A percentile compares a stretch with the other conserved stretches of the same genome.
Conservation (phyloP, 1,140 invertebrate species). For the Lysiphlebus fabarum region DNA sequence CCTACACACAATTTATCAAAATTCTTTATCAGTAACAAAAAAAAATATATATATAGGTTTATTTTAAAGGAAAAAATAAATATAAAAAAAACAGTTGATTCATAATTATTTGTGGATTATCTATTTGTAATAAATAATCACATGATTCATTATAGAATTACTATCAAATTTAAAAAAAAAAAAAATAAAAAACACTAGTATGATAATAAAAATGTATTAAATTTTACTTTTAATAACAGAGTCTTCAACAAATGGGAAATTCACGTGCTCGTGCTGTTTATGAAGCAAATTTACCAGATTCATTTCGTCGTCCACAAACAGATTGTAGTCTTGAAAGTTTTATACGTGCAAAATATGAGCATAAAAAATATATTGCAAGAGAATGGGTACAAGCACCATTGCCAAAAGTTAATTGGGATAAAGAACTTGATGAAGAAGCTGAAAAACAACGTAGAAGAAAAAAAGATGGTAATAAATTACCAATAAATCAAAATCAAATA, state of each 20-base stretch:
- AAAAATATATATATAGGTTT: no score
- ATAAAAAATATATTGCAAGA: conserved; percentile 95
- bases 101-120: conserved; percentile 7
- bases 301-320: conserved; percentile 89
- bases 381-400: conserved; percentile 90
- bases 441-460: conserved; percentile 76
- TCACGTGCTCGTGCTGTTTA: conserved; percentile 94
- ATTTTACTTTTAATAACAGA: conserved; percentile 51
- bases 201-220: background rate
- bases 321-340: conserved; percentile 92
- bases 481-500: conserved; percentile 43
- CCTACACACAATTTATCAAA: background rate
- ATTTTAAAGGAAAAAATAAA: no score
- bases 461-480: conserved; percentile 58
- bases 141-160: background rate
- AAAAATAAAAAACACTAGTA: background rate
- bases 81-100: background rate
- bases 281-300: conserved; percentile 94
- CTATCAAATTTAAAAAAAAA: background rate
- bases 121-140: conserved; percentile 7
- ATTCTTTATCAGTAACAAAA: no score
- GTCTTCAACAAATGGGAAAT: conserved; percentile 97
- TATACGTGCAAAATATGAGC: conserved; percentile 96
- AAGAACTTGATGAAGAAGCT: conserved; percentile 84
- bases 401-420: conserved; percentile 75